Evolutionary conservation across 2,888 invertebrate genomes (phyloP).

Genomic region (Dryocosmus kuriphilus): DNA sequence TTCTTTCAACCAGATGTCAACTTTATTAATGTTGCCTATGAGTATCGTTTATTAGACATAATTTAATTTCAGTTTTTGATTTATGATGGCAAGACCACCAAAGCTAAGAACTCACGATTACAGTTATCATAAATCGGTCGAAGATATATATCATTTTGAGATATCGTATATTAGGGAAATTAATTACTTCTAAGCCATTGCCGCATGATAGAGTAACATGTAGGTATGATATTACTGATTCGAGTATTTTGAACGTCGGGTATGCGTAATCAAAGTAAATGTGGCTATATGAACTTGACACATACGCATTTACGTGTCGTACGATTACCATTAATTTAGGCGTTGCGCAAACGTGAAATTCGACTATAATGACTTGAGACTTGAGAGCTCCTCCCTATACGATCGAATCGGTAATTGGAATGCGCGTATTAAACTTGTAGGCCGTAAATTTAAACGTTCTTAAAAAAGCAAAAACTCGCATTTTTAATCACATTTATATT

Average conservation of each 20-base stretch:
- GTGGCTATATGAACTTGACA: slow-evolving; percentile 22
- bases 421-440: background rate
- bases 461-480: background rate
- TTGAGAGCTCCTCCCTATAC: slow-evolving; percentile 43
- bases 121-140: background rate
- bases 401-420: slow-evolving; percentile 48
- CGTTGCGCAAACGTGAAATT: slow-evolving; percentile 67
- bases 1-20: background rate
- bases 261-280: background rate
- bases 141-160: background rate
- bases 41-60: background rate
- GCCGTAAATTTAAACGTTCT: background rate
- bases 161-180: slow-evolving; percentile 4
- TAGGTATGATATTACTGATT: background rate
- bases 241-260: background rate
- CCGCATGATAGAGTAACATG: background rate
- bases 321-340: slow-evolving; percentile 61
- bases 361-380: slow-evolving; percentile 60
- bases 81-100: background rate
- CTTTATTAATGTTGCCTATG: background rate
- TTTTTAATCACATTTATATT: background rate
- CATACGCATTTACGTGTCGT: slow-evolving; percentile 43
- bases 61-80: background rate
- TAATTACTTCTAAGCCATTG: background rate
- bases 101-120: background rate